Base-by-base conservation (phyloP, 2,113 vertebrate genomes). In the Erythrocebus patas region DNA sequence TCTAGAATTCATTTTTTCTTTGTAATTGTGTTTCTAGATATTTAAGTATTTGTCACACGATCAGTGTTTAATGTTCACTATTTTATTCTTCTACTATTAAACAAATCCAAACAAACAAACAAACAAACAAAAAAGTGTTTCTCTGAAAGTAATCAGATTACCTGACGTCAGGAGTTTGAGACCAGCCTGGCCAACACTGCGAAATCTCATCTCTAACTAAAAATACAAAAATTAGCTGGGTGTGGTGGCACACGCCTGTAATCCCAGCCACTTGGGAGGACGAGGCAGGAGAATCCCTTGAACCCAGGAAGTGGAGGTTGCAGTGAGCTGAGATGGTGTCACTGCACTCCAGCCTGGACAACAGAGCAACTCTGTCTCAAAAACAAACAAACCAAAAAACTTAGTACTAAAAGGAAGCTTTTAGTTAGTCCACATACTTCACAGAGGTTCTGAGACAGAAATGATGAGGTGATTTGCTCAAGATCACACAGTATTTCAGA, bases 61-160 rank as follows among this genome's bases (percentile, higher is more conserved):
- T 59, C 55, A 45, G 10, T 61, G 38, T 94, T 92, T 91, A 87
- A 75, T 66, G 32, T 84, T 91, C 89, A 94, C 27, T 52, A 78
- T 70, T 96, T 94, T 96, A 94, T 61, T 95, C 10, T 89, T 89
- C 43, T 87, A 93, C 22, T 64, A 94, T 76, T 95, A 76, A 94
- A 93, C 55, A 86, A 92, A n/a, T 25, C 12, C 80, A 68, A 50
- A 30, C 68, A 95, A 94, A 70, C 59, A n/a, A 84, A 95, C 92
- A 59, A 68, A 11, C 45, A 87, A 93, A 93, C 94, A 59, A 45
- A 12, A 30, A 84, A 16, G 40, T n/a, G 3, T 72, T 35, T 79
- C 38, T 78, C 45, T 90, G 30, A 84, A 94, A 87, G 78, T 27
- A 72, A 75, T 83, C 40, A 52, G 61, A 64, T 64, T 30, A 64